Evolutionary conservation across 1,140 invertebrate species (phyloP).

Genomic region (Trissolcus basalis): DNA sequence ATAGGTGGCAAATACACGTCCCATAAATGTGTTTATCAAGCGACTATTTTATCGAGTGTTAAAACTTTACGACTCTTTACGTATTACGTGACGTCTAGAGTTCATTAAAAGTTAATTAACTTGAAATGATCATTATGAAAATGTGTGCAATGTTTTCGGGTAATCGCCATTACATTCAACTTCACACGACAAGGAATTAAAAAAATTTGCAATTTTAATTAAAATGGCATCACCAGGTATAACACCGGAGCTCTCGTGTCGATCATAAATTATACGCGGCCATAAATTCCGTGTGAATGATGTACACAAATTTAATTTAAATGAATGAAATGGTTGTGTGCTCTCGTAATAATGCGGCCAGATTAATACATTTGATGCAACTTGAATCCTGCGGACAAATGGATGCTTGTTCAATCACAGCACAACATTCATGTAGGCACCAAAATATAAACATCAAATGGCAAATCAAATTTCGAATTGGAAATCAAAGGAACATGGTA

Average conservation of each 20-base stretch:
- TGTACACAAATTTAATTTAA: constrained; percentile 28
- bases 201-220: constrained; percentile 7
- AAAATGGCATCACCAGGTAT: constrained; percentile 7
- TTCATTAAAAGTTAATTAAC: no score
- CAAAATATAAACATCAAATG: constrained; percentile 23
- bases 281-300: constrained; percentile 29
- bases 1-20: constrained; percentile 32
- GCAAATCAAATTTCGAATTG: constrained; percentile 28
- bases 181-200: no score
- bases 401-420: constrained; percentile 18
- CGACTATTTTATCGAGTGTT: constrained; percentile 1
- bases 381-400: constrained; percentile 30
- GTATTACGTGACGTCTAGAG: background rate
- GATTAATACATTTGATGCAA: constrained; percentile 23
- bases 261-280: constrained; percentile 17
- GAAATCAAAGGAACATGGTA: constrained; percentile 18
- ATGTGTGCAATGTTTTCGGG: no score
- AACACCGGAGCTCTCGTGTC: constrained; percentile 7
- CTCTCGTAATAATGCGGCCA: constrained; percentile 15
- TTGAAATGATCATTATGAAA: no score
- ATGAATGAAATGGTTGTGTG: constrained; percentile 21
- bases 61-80: no score
- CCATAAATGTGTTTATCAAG: background rate
- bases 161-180: no score
- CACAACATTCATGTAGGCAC: constrained; percentile 8